These are phyloP conservation scores for Volucella inflata DNA, from an alignment of 2,888 invertebrate genomes.

Conservation along the genomic window DNA sequence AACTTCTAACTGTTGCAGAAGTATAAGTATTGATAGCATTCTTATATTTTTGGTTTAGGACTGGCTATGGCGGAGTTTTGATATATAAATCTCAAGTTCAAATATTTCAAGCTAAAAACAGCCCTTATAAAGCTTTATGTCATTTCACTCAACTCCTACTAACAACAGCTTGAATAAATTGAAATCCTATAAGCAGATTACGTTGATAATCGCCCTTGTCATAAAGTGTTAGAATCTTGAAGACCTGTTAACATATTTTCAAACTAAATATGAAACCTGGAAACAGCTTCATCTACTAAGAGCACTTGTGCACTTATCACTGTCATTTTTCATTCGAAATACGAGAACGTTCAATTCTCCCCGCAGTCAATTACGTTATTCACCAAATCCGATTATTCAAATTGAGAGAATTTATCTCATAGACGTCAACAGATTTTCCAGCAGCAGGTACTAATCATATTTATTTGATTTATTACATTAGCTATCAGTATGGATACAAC, in stretches of 20 bases:
- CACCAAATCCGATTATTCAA: constrained; percentile 48
- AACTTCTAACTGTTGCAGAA: no score
- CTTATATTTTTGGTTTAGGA: no score
- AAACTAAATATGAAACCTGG: background rate
- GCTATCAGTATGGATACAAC: constrained; percentile 19
- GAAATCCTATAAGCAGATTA: background rate
- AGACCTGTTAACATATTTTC: background rate
- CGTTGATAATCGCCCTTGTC: background rate
- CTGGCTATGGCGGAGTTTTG: no score
- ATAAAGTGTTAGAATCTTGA: background rate
- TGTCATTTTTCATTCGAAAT: background rate
- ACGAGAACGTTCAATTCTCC: background rate
- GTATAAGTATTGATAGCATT: no score
- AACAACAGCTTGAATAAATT: no score
- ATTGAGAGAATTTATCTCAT: constrained; percentile 17
- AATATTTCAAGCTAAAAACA: no score
- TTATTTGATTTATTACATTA: constrained; percentile 57
- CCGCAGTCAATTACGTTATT: constrained; percentile 27
- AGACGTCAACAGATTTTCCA: constrained; percentile 15
- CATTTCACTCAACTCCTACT: no score
- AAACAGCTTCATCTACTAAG: constrained; percentile 9
- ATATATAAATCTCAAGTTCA: no score
- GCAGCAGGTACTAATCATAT: constrained; percentile 29
- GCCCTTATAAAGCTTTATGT: no score
- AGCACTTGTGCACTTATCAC: background rate